Conservation (phyloP, 2,888 invertebrate species). For the Stenchaetothrips biformis region DNA sequence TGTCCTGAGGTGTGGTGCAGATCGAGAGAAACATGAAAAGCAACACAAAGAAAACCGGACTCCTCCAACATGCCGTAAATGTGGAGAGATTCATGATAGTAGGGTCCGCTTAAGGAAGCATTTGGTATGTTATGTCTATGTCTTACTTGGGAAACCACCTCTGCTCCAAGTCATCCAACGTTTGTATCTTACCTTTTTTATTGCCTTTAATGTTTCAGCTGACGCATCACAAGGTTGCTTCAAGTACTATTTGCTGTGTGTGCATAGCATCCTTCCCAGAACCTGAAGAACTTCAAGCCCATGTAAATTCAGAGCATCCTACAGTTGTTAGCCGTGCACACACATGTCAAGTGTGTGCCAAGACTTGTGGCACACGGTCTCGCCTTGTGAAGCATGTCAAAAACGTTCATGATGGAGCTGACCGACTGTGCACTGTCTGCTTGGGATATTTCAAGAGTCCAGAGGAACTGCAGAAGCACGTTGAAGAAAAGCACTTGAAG, state of each 20-base stretch:
- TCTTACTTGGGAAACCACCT: neutral
- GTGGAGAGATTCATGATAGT: conserved; percentile 32
- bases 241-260: conserved; percentile 54
- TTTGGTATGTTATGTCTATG: conserved; percentile 6
- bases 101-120: conserved; percentile 31
- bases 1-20: conserved; percentile 29
- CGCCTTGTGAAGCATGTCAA: conserved; percentile 57
- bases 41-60: conserved; percentile 30
- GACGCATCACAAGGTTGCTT: conserved; percentile 53
- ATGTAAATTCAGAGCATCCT: conserved; percentile 52
- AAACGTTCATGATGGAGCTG: conserved; percentile 55
- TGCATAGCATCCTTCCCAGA: conserved; percentile 54
- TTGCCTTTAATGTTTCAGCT: conserved; percentile 42
- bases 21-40: conserved; percentile 31
- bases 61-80: conserved; percentile 33
- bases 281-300: conserved; percentile 53
- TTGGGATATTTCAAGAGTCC: conserved; percentile 54
- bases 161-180: no score
- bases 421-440: conserved; percentile 56
- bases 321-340: conserved; percentile 50
- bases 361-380: conserved; percentile 56
- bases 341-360: conserved; percentile 56
- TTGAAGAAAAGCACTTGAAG: conserved; percentile 41
- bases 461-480: conserved; percentile 50
- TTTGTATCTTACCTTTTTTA: neutral